Conservation (phyloP, 2,888 invertebrate genomes). For the Apamea epomidion region DNA sequence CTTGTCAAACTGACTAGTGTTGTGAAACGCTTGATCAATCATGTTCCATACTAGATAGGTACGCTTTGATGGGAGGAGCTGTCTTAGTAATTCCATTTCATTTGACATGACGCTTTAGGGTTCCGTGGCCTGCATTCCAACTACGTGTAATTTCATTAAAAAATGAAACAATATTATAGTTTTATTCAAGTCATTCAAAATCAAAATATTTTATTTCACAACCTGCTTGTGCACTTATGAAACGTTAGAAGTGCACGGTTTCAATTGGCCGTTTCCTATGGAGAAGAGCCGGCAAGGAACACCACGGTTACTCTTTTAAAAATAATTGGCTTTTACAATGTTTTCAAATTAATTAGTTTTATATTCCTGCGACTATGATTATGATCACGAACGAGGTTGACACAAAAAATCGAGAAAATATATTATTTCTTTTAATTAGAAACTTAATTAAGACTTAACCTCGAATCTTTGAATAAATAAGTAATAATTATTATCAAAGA, state of each 20-base stretch:
- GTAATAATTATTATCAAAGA: background rate
- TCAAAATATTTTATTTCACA: no score
- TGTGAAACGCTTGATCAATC: constrained; percentile 64
- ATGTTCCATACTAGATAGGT: constrained; percentile 45
- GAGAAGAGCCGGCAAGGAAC: no score
- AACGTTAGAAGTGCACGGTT: no score
- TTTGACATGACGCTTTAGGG: constrained; percentile 29
- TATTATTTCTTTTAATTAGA: background rate
- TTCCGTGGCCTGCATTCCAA: constrained; percentile 14
- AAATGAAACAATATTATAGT: no score
- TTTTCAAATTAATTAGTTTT: no score
- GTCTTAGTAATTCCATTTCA: constrained; percentile 36
- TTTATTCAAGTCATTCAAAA: background rate
- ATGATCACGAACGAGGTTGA: no score
- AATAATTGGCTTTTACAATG: no score
- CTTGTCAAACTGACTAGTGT: constrained; percentile 65
- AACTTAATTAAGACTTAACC: background rate
- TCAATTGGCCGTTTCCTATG: no score
- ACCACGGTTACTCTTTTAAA: no score
- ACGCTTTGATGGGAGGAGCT: constrained; percentile 47
- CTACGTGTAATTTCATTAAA: background rate
- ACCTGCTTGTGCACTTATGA: no score
- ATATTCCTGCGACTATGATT: background rate
- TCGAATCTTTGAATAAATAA: constrained; percentile 14
- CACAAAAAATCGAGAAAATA: background rate